Base-by-base conservation (phyloP, 2,888 invertebrate species). In the Platycheirus albimanus region DNA sequence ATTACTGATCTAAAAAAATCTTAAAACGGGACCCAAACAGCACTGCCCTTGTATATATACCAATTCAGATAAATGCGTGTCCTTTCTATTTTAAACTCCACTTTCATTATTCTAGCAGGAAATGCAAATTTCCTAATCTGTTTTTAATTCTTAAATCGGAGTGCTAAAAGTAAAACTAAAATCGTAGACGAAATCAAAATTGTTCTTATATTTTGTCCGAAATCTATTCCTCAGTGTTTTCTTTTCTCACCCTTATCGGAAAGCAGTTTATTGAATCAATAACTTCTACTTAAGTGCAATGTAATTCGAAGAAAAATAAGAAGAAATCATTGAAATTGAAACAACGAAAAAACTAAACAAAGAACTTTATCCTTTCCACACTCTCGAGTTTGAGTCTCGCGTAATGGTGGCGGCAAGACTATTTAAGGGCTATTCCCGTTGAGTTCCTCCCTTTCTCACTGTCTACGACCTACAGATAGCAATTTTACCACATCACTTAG, bases 241-340 rank as follows among this genome's bases (percentile, higher is more conserved):
- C n/a, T 10, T 43, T 17, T 11, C 19, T 11, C 19, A 10, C 51
- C 33, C 43, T 30, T 45, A 19, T 19, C 19, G 7, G 43, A 33
- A 71, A 81, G 28, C 66, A 77, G 66, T 81, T 77, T 81, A 77
- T 81, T 72, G 66, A 81, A 81, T 81, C 81, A 81, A 81, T 81
- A 81, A 67, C 71, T 67, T 72, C 77, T 63, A 63, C 71, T 81
- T 81, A 81, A 81, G 81, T 77, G 77, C 77, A 81, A 67, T 72
- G 71, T 81, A 81, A 77, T 77, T 71, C 49, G 2, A 17, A 52
- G 28, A 61, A 36, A 19, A 38, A 58, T 20, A 41, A 41, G 15
- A 36, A 74, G 72, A 66, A 74, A 58, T 71, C 64, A 64, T 64
- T 43, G 43, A 61, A 43, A 61, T 17, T 69, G 43, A 80, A 75